Evolutionary conservation across 2,888 invertebrate genomes (phyloP).

Genomic region (Aphidius colemani): DNA sequence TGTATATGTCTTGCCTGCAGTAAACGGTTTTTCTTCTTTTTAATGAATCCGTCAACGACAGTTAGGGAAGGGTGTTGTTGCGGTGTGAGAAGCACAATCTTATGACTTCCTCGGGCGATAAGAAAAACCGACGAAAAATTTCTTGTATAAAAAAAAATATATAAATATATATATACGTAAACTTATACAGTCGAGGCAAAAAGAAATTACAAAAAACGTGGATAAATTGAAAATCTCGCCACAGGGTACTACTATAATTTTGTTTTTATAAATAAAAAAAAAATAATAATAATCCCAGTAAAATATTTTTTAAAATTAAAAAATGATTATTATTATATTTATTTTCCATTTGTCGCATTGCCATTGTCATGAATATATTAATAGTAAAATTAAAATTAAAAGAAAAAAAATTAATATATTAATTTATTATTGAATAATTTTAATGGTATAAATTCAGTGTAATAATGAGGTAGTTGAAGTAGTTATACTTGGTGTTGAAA

Average conservation of each 20-base stretch:
- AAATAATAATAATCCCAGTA: not conserved
- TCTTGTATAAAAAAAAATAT: slow-evolving; percentile 21
- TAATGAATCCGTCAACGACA: slow-evolving; percentile 53
- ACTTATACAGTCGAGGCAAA: not conserved
- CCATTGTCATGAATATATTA: slow-evolving; percentile 23
- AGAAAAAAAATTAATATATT: too few species aligned
- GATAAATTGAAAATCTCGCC: slow-evolving; percentile 30
- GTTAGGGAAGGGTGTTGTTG: slow-evolving; percentile 22
- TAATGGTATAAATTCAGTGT: too few species aligned
- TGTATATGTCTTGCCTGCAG: too few species aligned
- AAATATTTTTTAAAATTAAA: too few species aligned
- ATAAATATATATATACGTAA: not conserved
- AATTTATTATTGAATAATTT: too few species aligned
- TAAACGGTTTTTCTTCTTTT: slow-evolving; percentile 39
- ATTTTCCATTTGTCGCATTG: not conserved
- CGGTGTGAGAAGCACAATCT: slow-evolving; percentile 38
- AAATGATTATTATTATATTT: not conserved
- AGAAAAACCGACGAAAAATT: slow-evolving; percentile 30
- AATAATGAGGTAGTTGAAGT: not conserved
- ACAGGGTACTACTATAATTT: slow-evolving; percentile 11
- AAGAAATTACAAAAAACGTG: slow-evolving; percentile 11
- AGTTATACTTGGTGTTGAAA: too few species aligned
- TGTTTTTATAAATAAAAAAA: not conserved
- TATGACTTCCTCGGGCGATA: slow-evolving; percentile 39
- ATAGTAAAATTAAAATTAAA: too few species aligned